Conservation (phyloP, 1,140 invertebrate species). For the Leptonema lineaticorne region DNA sequence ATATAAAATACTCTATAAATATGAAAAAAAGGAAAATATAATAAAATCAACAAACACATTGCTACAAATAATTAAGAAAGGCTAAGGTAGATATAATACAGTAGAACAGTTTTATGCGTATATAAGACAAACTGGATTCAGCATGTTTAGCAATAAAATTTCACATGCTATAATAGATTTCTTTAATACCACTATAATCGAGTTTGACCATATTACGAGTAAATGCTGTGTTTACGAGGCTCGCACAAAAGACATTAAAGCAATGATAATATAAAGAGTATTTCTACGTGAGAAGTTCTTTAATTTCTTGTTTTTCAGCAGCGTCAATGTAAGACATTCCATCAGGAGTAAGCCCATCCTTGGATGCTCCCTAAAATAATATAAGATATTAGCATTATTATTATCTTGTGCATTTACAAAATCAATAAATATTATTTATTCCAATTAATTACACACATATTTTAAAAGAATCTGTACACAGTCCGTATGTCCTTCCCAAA, state of each 20-base stretch:
- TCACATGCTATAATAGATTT: too few species aligned
- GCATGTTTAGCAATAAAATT: too few species aligned
- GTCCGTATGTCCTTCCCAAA: conserved; percentile 93
- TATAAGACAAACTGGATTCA: too few species aligned
- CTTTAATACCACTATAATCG: too few species aligned
- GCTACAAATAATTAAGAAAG: too few species aligned
- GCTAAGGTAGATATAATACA: too few species aligned
- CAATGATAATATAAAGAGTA: conserved; percentile 18
- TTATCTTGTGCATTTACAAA: not conserved
- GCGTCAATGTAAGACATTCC: conserved; percentile 83
- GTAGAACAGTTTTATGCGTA: conserved; percentile 1
- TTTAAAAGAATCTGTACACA: conserved; percentile 86
- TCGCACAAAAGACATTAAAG: conserved; percentile 31
- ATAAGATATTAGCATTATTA: not conserved
- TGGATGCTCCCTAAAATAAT: conserved; percentile 72
- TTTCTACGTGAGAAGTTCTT: conserved; percentile 58
- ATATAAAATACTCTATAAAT: not conserved
- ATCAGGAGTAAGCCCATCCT: conserved; percentile 81
- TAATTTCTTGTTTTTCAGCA: conserved; percentile 91
- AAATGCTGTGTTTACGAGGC: conserved; percentile 28
- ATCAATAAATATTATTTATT: not conserved
- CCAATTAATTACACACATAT: conserved; percentile 62
- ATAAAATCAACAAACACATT: not conserved
- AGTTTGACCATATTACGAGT: too few species aligned
- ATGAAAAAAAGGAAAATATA: not conserved